Percentiles rank a stretch among this genome's conserved stretches.
Evolutionary conservation across 2,797 vertebrate species (phyloP).

Genomic region (Eidolon dupreanum): DNA sequence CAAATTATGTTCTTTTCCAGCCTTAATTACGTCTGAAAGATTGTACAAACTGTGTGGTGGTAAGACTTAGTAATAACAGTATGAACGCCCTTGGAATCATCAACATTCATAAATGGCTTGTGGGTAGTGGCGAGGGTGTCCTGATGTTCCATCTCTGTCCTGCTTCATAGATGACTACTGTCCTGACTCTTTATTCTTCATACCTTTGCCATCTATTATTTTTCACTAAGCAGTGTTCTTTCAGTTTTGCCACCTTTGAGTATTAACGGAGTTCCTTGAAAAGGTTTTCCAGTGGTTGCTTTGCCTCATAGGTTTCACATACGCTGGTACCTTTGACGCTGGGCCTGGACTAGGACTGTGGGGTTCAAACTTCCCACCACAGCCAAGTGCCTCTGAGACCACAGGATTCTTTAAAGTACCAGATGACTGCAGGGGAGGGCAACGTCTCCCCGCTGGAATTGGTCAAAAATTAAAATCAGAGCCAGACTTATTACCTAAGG

Average conservation of each 20-base stretch:
- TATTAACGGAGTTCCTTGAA: not conserved
- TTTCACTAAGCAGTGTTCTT: not conserved
- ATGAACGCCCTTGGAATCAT: not conserved
- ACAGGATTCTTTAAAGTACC: not conserved
- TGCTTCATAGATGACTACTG: not conserved
- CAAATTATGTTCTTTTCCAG: not conserved
- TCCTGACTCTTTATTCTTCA: not conserved
- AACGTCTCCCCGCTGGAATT: not conserved
- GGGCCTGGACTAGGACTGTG: not conserved
- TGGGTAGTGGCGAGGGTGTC: not conserved
- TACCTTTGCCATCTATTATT: not conserved
- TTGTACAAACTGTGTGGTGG: not conserved
- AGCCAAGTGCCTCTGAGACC: not conserved
- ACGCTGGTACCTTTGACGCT: not conserved
- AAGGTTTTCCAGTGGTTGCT: not conserved
- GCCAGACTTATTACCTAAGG: not conserved
- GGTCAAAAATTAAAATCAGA: not conserved
- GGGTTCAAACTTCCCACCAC: not conserved
- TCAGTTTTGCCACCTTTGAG: not conserved
- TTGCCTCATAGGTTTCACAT: not conserved
- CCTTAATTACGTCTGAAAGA: not conserved
- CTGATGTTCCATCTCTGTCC: not conserved
- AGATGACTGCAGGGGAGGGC: not conserved
- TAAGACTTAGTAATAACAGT: not conserved
- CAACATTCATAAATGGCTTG: not conserved